Evolutionary conservation across 2,797 vertebrate genomes (phyloP).

Genomic region (Hippopotamyrus pictus): DNA sequence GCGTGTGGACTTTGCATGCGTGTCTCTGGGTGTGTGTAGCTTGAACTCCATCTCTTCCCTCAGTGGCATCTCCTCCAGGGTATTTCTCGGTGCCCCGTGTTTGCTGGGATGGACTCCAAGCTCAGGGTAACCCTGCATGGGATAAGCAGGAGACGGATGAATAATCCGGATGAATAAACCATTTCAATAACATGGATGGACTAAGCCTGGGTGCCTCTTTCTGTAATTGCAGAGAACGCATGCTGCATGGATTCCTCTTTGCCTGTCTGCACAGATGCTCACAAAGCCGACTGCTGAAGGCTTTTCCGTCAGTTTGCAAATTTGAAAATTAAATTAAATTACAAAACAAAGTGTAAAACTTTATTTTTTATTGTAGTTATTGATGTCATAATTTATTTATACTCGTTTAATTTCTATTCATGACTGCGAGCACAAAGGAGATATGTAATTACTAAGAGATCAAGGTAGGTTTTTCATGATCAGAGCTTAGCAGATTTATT

Average conservation of each 20-base stretch:
- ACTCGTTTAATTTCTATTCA: neutral
- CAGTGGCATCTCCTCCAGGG: neutral
- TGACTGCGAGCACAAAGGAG: neutral
- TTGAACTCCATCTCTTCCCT: neutral
- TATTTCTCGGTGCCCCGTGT: neutral
- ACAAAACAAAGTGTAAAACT: neutral
- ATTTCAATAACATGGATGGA: neutral
- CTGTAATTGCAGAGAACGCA: neutral
- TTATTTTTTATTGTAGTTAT: neutral
- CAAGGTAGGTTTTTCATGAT: neutral
- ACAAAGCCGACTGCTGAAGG: neutral
- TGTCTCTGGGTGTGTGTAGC: neutral
- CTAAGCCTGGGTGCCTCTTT: neutral
- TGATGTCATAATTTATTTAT: neutral
- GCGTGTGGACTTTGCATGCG: neutral
- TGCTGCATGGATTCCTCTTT: neutral
- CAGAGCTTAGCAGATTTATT: neutral
- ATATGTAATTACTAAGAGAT: neutral
- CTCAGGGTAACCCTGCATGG: neutral
- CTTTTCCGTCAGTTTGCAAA: neutral
- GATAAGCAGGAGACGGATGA: neutral
- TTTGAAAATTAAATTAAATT: neutral
- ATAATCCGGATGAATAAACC: neutral
- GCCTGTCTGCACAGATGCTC: neutral
- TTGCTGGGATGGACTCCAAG: neutral